Base-by-base conservation (phyloP, 2,113 vertebrate species). In the Agapornis roseicollis region DNA sequence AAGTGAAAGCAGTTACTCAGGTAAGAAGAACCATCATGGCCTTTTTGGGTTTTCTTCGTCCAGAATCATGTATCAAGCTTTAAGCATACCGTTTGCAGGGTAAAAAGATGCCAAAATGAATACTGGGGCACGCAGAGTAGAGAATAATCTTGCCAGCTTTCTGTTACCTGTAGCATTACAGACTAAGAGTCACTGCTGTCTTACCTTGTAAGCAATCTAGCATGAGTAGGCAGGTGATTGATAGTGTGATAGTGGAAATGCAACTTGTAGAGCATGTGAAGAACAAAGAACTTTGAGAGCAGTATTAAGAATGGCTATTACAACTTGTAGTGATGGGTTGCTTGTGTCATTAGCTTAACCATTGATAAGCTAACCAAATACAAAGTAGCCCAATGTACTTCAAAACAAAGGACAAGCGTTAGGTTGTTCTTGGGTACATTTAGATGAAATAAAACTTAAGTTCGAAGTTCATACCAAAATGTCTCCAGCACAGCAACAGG, bases 1-100 rank as follows among this genome's bases (percentile, higher is more conserved):
- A 99, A 96, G 98, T 99, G 50, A 99, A 99, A 97, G 98, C 99
- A 25, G 98, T 99, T 71, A 96, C 98, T 53, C 96, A 98, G 98
- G 97, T 98, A 85, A 96, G 96, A 29, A 81, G 22, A 74, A 39
- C 9, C 22, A 35, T 41, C 2, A 0, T 15, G 31, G 12, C 23
- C 7, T 24, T 46, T 50, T 28, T 14, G 16, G n/a, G 58, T 35
- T 42, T 58, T 19, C 24, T 22, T 6, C 2, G 69, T 50, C 17
- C 24, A 24, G 39, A 74, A 41, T 52, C 47, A 69, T 7, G 2
- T 18, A 29, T 37, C 17, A 17, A 10, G 13, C 24, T 19, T 78
- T 50, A 91, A 65, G 14, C 33, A 10, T 69, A 47, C 14, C 44
- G 23, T 52, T 35, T 68, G 70, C 63, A 83, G 10, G 25, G 52